Evolutionary conservation across 2,888 invertebrate species (phyloP).

Genomic region (Drosophila subsilvestris): DNA sequence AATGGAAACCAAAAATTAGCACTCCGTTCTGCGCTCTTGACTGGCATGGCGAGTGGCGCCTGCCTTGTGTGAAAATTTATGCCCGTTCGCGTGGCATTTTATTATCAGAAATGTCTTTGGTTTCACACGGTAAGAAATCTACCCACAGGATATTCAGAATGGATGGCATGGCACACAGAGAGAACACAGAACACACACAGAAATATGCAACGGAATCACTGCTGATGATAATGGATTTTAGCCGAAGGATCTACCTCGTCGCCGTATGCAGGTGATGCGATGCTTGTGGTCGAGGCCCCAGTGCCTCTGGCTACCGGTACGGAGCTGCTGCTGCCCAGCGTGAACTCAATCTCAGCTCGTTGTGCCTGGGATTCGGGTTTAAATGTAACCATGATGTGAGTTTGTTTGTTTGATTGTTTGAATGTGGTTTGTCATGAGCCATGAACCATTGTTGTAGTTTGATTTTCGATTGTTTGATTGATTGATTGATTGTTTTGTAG

Average conservation of each 20-base stretch:
- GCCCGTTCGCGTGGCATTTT: no score
- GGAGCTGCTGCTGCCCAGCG: constrained; percentile 87
- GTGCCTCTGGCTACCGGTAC: constrained; percentile 49
- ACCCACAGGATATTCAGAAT: constrained; percentile 4
- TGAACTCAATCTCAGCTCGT: constrained; percentile 96
- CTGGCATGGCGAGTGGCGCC: no score
- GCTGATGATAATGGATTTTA: constrained; percentile 32
- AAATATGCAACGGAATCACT: constrained; percentile 31
- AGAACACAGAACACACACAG: constrained; percentile 19
- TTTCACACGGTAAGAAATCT: neutral
- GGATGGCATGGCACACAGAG: constrained; percentile 3
- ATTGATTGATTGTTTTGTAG: constrained; percentile 27
- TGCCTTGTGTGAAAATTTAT: no score
- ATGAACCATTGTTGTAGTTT: constrained; percentile 60
- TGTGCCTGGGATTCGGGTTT: constrained; percentile 87
- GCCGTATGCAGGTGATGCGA: constrained; percentile 83
- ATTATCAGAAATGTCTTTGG: no score
- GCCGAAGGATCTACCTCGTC: constrained; percentile 89
- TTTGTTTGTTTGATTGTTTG: constrained; percentile 2
- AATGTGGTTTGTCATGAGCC: constrained; percentile 66
- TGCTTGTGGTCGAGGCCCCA: constrained; percentile 40
- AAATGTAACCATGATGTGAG: constrained; percentile 52
- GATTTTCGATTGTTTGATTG: constrained; percentile 24
- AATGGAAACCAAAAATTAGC: no score
- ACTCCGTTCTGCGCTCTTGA: no score